Base-by-base conservation (phyloP, 2,888 invertebrate genomes). In the Macrophya annulata region DNA sequence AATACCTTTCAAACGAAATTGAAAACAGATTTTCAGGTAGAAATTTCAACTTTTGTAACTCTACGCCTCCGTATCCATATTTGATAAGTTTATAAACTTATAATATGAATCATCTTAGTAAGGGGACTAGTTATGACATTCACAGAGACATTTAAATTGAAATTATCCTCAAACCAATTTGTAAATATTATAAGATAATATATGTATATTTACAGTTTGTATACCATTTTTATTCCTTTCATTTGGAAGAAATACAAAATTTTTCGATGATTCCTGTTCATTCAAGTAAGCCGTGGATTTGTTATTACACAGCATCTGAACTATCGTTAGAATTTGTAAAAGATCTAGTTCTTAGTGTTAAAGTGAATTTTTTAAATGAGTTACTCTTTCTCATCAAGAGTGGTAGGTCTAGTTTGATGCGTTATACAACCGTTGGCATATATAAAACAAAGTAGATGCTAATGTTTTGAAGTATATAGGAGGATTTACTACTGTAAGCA, bases 41-140 rank as follows among this genome's bases (percentile, higher is more conserved):
- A 85, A 65, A 85, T 48, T 77, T 48, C 48, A 79, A 79, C 65
- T 85, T 85, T 79, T 71, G 65, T 72, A 71, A 15, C 62, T 83
- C 17, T 45, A 59, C 45, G 43, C 62, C 65, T 43, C 59, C 77
- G 21, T 62, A 65, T 62, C 59, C 55, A 9, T 62, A 85, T 62
- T 65, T 43, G 21, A 85, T 79, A 45, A 79, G 43, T 62, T 65
- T 62, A 51, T 51, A 25, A 85, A 62, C 43, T 68, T 43, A 85
- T 77, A 76, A 40, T 62, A 45, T 43, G 25, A 62, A 25, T 59
- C 77, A 65, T 43, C 51, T 68, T 37, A 68, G 45, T 21, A 83
- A 45, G 51, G 25, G 45, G 31, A 71, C 21, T n/a, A 59, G 59
- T 74, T 62, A 48, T 76, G 59, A 76, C 55, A 79, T 79, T 43